Evolutionary conservation across 2,797 vertebrate species (phyloP), one percentile per base, ranked within the genome.

Genomic region (Pipistrellus pygmaeus): DNA sequence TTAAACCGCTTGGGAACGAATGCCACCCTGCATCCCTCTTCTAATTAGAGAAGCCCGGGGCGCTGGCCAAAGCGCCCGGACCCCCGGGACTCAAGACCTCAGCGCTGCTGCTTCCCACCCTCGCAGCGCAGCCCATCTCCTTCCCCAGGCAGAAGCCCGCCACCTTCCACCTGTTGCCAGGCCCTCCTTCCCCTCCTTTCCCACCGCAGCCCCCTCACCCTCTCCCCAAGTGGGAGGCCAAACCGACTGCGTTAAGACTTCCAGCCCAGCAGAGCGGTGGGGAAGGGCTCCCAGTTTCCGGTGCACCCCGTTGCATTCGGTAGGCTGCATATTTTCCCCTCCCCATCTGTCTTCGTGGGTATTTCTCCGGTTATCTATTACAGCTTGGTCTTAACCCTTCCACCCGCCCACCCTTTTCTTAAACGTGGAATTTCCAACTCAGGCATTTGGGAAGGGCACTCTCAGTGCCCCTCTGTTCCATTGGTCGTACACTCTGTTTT

Each of bases 1-100:
- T 99, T 99, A 99, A 99, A 99, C 98, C 98, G 98, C 99, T 99
- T 99, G 99, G 99, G 99, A 99, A 99, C 98, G 98, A 99, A 99
- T 98, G 98, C 98, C 98, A 98, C 98, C 98, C 98, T 98, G 98
- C 98, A 98, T 99, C 97, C 98, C 86, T 97, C 85, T 97, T 98
- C 99, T 98, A 99, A 99, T 99, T 99, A 99, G 99, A 98, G 98
- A 77, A 98, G 88, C 96, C 96, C 81, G 55, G 15, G 62, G 62
- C 62, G 97, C 91, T 92, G 92, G 91, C 64, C 35, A 92, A 38
- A 95, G 95, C 69, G 71, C 95, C 64, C 53, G 89, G 95, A 91
- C 90, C 91, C 95, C 85, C 96, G 90, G 76, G 95, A 95, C 96
- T 91, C 96, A 86, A 95, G 97, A 91, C 35, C 83, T 66, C 55